Evolutionary conservation across 2,113 vertebrate species (phyloP), one percentile per base, ranked within the genome.

Genomic region (Notarius lentiginosus): DNA sequence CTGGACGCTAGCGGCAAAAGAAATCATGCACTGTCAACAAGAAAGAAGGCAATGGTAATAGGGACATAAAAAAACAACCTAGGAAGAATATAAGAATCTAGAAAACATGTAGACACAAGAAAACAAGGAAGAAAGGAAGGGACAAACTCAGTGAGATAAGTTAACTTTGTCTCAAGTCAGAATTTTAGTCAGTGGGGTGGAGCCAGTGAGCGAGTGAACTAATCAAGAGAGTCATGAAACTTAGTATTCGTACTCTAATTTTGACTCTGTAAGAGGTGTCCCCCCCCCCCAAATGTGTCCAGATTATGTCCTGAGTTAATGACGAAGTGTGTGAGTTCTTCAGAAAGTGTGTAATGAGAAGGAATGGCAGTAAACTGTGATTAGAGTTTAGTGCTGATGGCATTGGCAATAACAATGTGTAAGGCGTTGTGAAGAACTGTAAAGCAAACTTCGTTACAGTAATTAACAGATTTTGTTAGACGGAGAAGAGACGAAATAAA

Each of bases 401-500:
- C 49, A 14, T 7, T 61, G 56, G 79, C 30, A 61, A 60, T 80
- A 80, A 34, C 55, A 80, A 7, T 81, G 56, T 47, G 56, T 60
- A 47, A 30, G 47, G 15, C 49, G 12, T 51, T 84, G 82, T 7
- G 27, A 58, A 47, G 20, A 63, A 49, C 68, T 63, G n/a, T 75
- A 82, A 73, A 63, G 24, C 24, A 61, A 51, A 61, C 79, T 73
- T 47, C 30, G 58, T 82, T 81, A 81, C 66, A 61, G 68, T 75
- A 87, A 87, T 87, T 82, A 87, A 51, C 86, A 82, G 68, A 76
- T 76, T 70, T n/a, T 34, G 18, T 73, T 82, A n/a, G 61, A 66
- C 68, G 49, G 66, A 82, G 30, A 82, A 70, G 49, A 56, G 30
- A 68, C 17, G 24, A 30, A 51, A 79, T 70, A 58, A 68, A 87